Evolutionary conservation across 1,140 invertebrate species (phyloP).

Genomic region (Monomorium pharaonis): DNA sequence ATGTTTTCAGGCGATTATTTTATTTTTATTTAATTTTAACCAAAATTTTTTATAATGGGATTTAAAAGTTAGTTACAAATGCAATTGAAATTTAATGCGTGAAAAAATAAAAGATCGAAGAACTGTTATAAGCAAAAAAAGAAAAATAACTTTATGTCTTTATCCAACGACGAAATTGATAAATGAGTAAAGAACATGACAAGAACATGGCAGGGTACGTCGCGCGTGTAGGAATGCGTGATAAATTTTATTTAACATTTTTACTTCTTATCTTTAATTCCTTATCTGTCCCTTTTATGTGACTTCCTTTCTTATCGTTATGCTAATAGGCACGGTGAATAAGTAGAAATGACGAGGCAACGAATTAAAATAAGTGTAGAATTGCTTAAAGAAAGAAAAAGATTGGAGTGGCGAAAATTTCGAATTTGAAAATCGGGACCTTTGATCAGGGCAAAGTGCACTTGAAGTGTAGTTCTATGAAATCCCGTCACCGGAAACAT

Average conservation of each 20-base stretch:
- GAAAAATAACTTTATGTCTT: no score
- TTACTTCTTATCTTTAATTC: not conserved
- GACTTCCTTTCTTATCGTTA: not conserved
- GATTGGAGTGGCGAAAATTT: no score
- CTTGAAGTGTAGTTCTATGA: not conserved
- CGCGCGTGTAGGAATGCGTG: not conserved
- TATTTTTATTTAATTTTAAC: not conserved
- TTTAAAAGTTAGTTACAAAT: not conserved
- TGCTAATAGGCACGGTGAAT: not conserved
- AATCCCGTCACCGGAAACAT: not conserved
- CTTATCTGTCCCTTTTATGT: not conserved
- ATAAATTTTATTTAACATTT: not conserved
- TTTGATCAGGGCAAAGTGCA: no score
- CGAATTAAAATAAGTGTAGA: not conserved
- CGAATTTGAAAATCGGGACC: not conserved
- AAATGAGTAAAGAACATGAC: not conserved
- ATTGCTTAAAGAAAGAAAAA: not conserved
- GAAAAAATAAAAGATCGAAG: not conserved
- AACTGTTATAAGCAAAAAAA: not conserved
- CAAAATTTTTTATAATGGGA: not conserved
- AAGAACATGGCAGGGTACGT: not conserved
- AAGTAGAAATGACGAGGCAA: not conserved
- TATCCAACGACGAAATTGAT: not conserved
- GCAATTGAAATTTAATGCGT: not conserved
- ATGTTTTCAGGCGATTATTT: no score